These are phyloP conservation scores for Tokudaia muenninki DNA, from an alignment of 2,797 vertebrate species.

Conservation along the genomic window DNA sequence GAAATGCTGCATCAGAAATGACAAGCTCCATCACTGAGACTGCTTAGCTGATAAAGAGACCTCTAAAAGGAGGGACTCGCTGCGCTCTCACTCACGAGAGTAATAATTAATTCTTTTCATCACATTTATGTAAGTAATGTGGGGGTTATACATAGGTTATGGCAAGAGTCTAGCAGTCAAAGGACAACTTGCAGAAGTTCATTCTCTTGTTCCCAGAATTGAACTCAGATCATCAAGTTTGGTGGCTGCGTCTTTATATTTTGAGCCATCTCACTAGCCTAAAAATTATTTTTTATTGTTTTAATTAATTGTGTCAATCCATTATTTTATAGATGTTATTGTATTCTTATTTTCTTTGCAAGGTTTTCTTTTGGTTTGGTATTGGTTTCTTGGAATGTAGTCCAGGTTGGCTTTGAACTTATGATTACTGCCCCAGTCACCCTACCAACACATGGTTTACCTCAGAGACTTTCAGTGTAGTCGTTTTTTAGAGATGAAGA, in stretches of 20 bases:
- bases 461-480: conserved; percentile 23
- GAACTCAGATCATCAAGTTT: neutral
- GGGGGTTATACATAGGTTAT: neutral
- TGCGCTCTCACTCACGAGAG: neutral
- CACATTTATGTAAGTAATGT: neutral
- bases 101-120: neutral
- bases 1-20: neutral
- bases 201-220: neutral
- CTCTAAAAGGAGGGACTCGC: neutral
- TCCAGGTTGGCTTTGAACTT: neutral
- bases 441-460: neutral
- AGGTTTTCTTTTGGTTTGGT: neutral
- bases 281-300: neutral
- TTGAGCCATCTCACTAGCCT: neutral
- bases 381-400: neutral
- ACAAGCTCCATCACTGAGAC: neutral
- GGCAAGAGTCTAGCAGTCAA: neutral
- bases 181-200: neutral
- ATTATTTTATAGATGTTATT: neutral
- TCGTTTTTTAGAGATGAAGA: conserved; percentile 6
- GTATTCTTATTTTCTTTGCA: neutral
- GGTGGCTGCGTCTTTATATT: neutral
- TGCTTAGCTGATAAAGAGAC: neutral
- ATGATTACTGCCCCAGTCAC: neutral
- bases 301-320: conserved; percentile 19